Evolutionary conservation across 2,113 vertebrate genomes (phyloP), one percentile per base, ranked within the genome.

Genomic region (Phycodurus eques): DNA sequence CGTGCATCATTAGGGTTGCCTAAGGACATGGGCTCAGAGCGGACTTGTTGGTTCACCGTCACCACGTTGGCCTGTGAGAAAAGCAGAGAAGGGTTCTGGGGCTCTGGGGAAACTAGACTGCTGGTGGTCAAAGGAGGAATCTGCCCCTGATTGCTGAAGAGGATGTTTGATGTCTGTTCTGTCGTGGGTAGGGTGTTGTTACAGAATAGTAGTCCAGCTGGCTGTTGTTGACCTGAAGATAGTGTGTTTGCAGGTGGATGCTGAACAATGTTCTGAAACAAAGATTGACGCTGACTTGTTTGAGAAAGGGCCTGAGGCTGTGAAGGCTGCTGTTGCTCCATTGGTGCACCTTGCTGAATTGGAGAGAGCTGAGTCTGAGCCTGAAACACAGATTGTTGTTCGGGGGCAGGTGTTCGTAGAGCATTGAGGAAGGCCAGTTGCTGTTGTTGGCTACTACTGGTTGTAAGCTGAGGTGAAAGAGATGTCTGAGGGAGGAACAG

Each of bases 21-120:
- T 59, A 95, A 95, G 43, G 96, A 94, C 95, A 99, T 98, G 71
- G 95, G 94, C 85, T 96, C 95, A 31, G 92, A 88, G 39, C 93
- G 92, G 35, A 95, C 94, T 87, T 95, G 95, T 76, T 90, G 92
- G 85, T 90, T 94, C 78, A 96, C 94, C 0, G 93, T 70, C 8
- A 94, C 90, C 91, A 96, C 92, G 78, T 86, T 93, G 74, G 90
- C 88, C 86, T 96, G 96, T 0, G 97, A 92, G 76, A 96, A 96
- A 78, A 96, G 95, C 72, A 96, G 85, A 39, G 95, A 87, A 51
- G 94, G 90, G 84, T 91, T 96, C 71, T 94, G 95, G 6, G 95
- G 92, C 71, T 98, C 95, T 78, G 95, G 90, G 80, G 88, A 81
- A 72, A 87, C 80, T 2, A 92, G 65, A 76, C 79, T 91, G 68